Evolutionary conservation across 2,797 vertebrate species (phyloP).

Genomic region (Microctenopoma steveboyesi): DNA sequence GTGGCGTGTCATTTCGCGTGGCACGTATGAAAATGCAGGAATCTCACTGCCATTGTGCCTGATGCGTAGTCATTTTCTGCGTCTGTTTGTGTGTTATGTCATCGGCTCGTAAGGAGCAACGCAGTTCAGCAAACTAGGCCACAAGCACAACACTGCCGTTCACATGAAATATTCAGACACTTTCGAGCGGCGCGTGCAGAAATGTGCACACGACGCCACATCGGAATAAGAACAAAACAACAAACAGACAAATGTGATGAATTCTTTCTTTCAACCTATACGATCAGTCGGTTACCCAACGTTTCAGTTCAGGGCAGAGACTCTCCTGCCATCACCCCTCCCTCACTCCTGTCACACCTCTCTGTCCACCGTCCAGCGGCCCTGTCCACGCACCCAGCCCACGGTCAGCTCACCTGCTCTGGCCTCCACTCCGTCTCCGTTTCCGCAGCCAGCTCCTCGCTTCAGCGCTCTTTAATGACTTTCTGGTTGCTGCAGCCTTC

Average conservation of each 20-base stretch:
- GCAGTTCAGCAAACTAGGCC: constrained; percentile 48
- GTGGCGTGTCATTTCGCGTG: constrained; percentile 43
- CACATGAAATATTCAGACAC: constrained; percentile 56
- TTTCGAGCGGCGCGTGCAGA: constrained; percentile 27
- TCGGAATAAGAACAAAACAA: constrained; percentile 21
- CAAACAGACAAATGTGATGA: constrained; percentile 11
- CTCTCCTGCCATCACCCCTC: constrained; percentile 17
- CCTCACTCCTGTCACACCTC: constrained; percentile 36
- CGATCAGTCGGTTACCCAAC: background rate
- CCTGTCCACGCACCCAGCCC: constrained; percentile 50
- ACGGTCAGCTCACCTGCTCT: constrained; percentile 87
- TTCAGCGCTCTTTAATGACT: constrained; percentile 91
- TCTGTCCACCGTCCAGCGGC: constrained; percentile 45
- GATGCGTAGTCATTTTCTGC: constrained; percentile 5
- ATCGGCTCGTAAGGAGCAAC: constrained; percentile 29
- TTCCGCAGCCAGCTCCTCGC: constrained; percentile 82
- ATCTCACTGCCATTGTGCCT: background rate
- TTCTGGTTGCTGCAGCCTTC: constrained; percentile 94
- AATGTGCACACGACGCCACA: constrained; percentile 22
- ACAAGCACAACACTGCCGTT: constrained; percentile 35
- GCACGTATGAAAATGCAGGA: constrained; percentile 18
- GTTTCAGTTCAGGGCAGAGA: constrained; percentile 1
- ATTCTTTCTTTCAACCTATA: constrained; percentile 9
- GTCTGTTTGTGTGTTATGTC: constrained; percentile 11
- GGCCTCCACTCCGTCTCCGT: constrained; percentile 82